Evolutionary conservation across 2,113 vertebrate genomes (phyloP), one percentile per base, ranked within the genome.

Genomic region (Entomyzon cyanotis): DNA sequence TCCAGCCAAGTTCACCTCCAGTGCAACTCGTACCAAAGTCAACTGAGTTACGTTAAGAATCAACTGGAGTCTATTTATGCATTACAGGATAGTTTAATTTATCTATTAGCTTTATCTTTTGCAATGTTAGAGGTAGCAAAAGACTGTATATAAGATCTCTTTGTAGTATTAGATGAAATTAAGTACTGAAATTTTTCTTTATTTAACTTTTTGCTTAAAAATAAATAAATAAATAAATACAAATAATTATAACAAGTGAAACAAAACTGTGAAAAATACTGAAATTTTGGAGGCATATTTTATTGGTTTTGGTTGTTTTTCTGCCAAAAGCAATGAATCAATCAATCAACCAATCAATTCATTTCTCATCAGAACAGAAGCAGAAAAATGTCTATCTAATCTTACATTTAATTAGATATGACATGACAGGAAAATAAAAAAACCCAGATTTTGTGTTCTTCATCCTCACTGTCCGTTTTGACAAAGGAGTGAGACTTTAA

Each of bases 1-100:
- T 90, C 79, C 79, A 93, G 33, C 46, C 73, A 87, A 81, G 84
- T 96, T 96, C 91, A 96, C 56, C 73, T 95, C 83, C 68, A 84
- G 23, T 85, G 46, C 59, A 87, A 89, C 59, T 76, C 8, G 0
- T 39, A 76, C 47, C 82, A 97, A 95, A 89, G 89, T 94, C 84
- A 90, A 91, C 85, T 71, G 52, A 81, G 10, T 76, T 96, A 71
- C 0, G 0, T 70, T 49, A 71, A 77, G 58, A 84, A 91, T 93
- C 58, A 90, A 49, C 63, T 64, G 21, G 12, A 88, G 22, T 12
- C 4, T 86, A 59, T 78, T 58, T 93, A 84, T 93, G 15, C 22
- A 21, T 64, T 83, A 88, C 5, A 37, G 17, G 22, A 49, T 14
- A 79, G 56, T 41, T 84, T 82, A 52, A 71, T 93, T 86, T 71